Evolutionary conservation across 2,888 invertebrate genomes (phyloP), one percentile per base, ranked within the genome.

Genomic region (Aethes cnicana): DNA sequence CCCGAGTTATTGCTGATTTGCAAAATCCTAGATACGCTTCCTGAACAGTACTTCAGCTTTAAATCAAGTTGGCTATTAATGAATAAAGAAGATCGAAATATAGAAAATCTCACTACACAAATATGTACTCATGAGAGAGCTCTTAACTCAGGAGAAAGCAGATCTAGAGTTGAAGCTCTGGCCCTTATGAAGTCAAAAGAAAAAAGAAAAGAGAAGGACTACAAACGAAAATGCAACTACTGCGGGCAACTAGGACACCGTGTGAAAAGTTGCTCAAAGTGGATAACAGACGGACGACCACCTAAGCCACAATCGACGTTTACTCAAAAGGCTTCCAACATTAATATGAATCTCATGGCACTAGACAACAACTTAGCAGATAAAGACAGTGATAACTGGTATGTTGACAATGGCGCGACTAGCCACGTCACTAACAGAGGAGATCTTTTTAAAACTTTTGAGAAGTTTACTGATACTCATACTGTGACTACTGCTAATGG

Each of bases 41-140:
- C 53, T 4, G 53, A 53, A 17, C 20, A 43, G 7, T 54, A 42
- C 12, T 48, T 47, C 9, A n/a, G 16, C 1, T 54, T 54, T 8
- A 54, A 44, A 25, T 54, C 54, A 0, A 44, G 54, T 28, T 54
- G 54, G 47, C 2, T 39, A 6, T 7, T 52, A 4, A 52, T 46
- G 52, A 17, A 39, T 3, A 25, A 18, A 11, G n/a, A 5, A 18
- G 17, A 35, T 16, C 18, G n/a, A 9, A 18, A 14, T 8, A 18
- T 20, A 35, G 20, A 35, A 11, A 35, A 35, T 18, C 8, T 35
- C 5, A 39, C 16, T 1, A 16, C 9, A 18, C 16, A 25, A 5
- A 12, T 9, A n/a, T n/a, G 12, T 36, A 7, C 21, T 0, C 7
- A 36, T 7, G 21, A 36, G 3, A 21, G 12, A 11, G 5, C 12